Percentiles rank a stretch among this genome's conserved stretches.
phyloP scores from a whole-genome alignment of 2,888 invertebrate species.

The Serrognathus titanus region DNA sequence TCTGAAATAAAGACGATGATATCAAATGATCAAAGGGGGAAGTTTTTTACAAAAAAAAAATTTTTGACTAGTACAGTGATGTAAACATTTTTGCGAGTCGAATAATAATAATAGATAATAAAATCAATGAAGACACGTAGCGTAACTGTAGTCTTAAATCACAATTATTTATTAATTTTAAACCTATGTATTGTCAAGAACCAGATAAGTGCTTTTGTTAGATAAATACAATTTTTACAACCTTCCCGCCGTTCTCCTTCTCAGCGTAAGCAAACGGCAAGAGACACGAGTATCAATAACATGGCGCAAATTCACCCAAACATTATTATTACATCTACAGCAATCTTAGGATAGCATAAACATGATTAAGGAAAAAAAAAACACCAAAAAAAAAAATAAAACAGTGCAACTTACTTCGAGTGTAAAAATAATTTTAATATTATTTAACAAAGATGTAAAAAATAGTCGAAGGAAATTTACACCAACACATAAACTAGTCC shows the following conservation, averaged over 20 bases:
- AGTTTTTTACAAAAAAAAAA: neutral
- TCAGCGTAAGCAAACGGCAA: slow-evolving; percentile 5
- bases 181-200: slow-evolving; percentile 49
- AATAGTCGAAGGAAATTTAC: no score
- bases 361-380: no score
- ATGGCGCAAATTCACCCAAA: slow-evolving; percentile 38
- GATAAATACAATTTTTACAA: slow-evolving; percentile 9
- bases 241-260: neutral
- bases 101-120: neutral
- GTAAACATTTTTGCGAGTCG: neutral
- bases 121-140: slow-evolving; percentile 15
- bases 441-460: no score
- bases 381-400: no score
- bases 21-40: no score
- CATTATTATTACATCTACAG: slow-evolving; percentile 45
- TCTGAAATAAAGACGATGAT: no score
- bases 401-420: no score
- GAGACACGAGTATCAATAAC: slow-evolving; percentile 6
- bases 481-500: no score
- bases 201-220: slow-evolving; percentile 37
- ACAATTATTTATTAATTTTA: slow-evolving; percentile 39
- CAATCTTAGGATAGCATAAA: slow-evolving; percentile 31
- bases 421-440: no score
- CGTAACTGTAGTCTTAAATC: slow-evolving; percentile 44
- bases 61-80: neutral